Base-by-base conservation (phyloP, 2,113 vertebrate species). In the Galemys pyrenaicus region DNA sequence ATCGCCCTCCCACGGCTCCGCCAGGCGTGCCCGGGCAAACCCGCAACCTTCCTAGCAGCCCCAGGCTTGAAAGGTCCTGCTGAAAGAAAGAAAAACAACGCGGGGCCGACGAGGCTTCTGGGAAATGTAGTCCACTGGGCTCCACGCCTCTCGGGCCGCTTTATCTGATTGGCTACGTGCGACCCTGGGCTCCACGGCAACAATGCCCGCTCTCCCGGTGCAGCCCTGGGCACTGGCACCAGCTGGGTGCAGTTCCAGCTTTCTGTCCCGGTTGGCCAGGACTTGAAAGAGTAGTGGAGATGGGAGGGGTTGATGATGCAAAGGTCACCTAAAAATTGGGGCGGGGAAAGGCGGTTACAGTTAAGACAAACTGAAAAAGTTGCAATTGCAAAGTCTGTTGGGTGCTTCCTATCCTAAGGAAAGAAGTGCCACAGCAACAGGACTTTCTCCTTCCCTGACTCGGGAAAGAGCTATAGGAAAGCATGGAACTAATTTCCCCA, bases 51-150 rank as follows among this genome's bases (percentile, higher is more conserved):
- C 79, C 88, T 67, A 2, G 92, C 24, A 87, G 92, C 93, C 54
- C 46, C 3, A 1, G n/a, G 9, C 13, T 35, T 0, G 32, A 15
- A 30, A 5, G 51, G 87, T 70, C 75, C 78, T 0, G 74, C 0
- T 0, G 2, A 35, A 35, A 1, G 2, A 13, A 4, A 70, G 49
- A 32, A 84, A 83, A 95, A 88, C 88, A 89, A 79, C 75, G 71
- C n/a, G 13, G 35, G 6, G n/a, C 26, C 62, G 56, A 1, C 0
- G 62, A 82, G 95, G 39, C 94, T 98, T 96, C 95, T 98, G 98
- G 98, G 98, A 98, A 98, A 97, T 97, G 98, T 96, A 98, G 98
- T 98, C 80, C 79, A 2, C 9, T 1, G 9, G 39, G 13, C 60
- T 15, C 49, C 2, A 24, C 11, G 56, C 58, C 64, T 26, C 54